Conservation (phyloP, 2,888 invertebrate species). For the Catotricha subobsoleta region DNA sequence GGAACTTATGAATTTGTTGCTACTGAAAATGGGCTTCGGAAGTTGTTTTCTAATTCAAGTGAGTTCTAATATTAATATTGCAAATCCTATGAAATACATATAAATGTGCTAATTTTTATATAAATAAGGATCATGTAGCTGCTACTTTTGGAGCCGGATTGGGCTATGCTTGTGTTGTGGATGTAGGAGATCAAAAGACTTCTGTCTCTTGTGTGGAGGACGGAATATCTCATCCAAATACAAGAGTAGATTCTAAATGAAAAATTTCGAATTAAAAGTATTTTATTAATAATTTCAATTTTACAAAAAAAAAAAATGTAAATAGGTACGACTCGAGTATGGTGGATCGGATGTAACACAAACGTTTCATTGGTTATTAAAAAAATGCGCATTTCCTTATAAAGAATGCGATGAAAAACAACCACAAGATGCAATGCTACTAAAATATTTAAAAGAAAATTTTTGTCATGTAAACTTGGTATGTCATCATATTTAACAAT, state of each 20-base stretch:
- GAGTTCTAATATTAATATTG: background rate
- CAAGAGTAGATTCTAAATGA: constrained; percentile 36
- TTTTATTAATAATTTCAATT: background rate
- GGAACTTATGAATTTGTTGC: constrained; percentile 61
- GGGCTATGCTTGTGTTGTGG: constrained; percentile 81
- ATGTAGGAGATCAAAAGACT: constrained; percentile 89
- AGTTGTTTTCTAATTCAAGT: constrained; percentile 37
- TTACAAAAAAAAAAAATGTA: constrained; percentile 1
- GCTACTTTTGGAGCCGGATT: constrained; percentile 71
- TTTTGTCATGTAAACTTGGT: constrained; percentile 77
- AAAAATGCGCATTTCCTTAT: constrained; percentile 81
- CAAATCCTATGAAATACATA: background rate
- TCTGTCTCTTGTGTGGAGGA: constrained; percentile 93
- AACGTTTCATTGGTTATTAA: constrained; percentile 71
- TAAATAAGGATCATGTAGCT: constrained; percentile 57
- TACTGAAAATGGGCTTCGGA: constrained; percentile 69
- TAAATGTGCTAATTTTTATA: constrained; percentile 11
- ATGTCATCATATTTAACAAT: constrained; percentile 7
- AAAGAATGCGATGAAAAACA: constrained; percentile 57
- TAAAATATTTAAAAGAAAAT: constrained; percentile 72
- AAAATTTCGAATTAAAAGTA: too few relatives aligned
- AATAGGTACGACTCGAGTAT: constrained; percentile 50
- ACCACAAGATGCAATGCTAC: constrained; percentile 57
- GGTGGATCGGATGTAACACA: constrained; percentile 86
- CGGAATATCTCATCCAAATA: constrained; percentile 79